phyloP scores from a whole-genome alignment of 2,797 vertebrate genomes.

The Sorex maritimensis region DNA sequence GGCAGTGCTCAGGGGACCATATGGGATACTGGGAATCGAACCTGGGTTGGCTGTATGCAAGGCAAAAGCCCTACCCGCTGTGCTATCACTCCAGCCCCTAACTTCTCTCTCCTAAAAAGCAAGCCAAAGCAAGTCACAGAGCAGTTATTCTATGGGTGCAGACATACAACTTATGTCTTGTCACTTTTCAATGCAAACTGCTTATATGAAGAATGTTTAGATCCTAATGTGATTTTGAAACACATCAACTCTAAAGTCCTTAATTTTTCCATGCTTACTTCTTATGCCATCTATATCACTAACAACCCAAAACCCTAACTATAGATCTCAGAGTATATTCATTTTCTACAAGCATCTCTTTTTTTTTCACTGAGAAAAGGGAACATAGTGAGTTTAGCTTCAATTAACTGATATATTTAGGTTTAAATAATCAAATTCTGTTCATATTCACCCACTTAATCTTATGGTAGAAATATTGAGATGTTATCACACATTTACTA shows the following conservation, averaged over 20 bases:
- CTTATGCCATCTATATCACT: not conserved
- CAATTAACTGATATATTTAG: not conserved
- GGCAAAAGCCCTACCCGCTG: no score
- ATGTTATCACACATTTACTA: not conserved
- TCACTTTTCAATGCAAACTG: not conserved
- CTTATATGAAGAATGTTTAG: not conserved
- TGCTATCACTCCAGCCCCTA: no score
- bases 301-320: not conserved
- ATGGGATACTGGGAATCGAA: no score
- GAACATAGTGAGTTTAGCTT: not conserved
- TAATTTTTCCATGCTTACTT: not conserved
- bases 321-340: not conserved
- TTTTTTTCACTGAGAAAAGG: not conserved
- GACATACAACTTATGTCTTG: not conserved
- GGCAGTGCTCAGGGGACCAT: no score
- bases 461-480: not conserved
- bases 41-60: no score
- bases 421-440: slow-evolving; percentile 27
- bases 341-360: not conserved
- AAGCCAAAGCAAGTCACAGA: not conserved
- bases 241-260: not conserved
- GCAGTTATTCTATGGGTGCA: no score
- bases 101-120: no score
- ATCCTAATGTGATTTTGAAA: not conserved
- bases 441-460: no score